Conservation (phyloP, 2,113 vertebrate genomes). For the Scopus umbretta region DNA sequence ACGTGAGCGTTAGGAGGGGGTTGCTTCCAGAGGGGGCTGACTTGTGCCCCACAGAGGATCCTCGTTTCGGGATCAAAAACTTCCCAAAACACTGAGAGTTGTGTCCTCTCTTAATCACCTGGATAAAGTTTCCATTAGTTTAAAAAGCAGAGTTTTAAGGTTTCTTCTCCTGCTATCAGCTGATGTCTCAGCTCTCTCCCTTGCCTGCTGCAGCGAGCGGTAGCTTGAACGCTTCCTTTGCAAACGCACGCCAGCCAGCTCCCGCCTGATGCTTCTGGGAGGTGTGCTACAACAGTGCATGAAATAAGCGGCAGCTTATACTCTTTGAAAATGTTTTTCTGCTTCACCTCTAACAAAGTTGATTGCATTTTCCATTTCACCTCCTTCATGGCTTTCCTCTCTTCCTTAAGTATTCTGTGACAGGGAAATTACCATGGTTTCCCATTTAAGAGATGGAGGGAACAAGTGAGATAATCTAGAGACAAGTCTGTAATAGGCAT, state of each 20-base stretch:
- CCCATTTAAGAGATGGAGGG: slow-evolving; percentile 9
- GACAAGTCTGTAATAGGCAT: not conserved
- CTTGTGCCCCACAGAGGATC: not conserved
- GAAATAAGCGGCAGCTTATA: not conserved
- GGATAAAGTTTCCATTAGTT: not conserved
- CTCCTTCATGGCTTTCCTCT: slow-evolving; percentile 14
- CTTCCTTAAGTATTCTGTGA: slow-evolving; percentile 14
- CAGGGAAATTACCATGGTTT: slow-evolving; percentile 42
- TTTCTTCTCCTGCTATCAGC: not conserved
- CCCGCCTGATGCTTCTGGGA: not conserved
- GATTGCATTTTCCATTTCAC: slow-evolving; percentile 49
- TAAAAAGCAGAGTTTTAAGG: not conserved
- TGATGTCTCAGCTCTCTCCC: not conserved
- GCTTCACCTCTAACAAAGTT: slow-evolving; percentile 38
- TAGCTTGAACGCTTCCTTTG: not conserved
- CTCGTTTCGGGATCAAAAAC: not conserved
- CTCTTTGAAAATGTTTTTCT: slow-evolving; percentile 24
- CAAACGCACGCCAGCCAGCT: not conserved
- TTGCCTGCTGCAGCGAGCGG: not conserved
- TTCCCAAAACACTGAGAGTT: not conserved
- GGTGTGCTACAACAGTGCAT: not conserved
- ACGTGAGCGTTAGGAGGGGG: not conserved
- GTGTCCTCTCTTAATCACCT: not conserved
- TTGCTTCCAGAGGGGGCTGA: not conserved
- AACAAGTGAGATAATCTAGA: slow-evolving; percentile 13